Conservation (phyloP, 2,888 invertebrate species). For the Orchestes rusci region DNA sequence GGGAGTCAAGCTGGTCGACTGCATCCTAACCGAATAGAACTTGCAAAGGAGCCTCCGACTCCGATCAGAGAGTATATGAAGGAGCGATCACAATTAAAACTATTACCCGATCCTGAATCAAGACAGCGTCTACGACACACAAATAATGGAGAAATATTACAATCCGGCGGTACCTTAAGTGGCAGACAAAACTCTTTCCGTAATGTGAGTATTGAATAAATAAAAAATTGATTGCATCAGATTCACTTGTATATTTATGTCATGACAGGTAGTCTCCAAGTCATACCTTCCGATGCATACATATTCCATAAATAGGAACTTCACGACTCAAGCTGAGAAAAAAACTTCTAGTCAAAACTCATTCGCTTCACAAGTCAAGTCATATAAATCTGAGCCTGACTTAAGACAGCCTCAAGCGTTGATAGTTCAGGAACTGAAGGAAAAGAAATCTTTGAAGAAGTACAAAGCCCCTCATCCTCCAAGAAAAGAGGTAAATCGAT, state of each 20-base stretch:
- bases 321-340: no score
- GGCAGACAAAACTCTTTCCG: slow-evolving; percentile 46
- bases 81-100: slow-evolving; percentile 39
- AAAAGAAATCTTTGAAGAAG: slow-evolving; percentile 60
- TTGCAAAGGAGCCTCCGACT: neutral
- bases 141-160: slow-evolving; percentile 75
- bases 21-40: slow-evolving; percentile 15
- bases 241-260: neutral
- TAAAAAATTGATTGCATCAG: no score
- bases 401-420: slow-evolving; percentile 39
- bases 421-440: slow-evolving; percentile 41
- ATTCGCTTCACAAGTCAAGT: slow-evolving; percentile 44
- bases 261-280: no score
- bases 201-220: slow-evolving; percentile 16
- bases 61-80: slow-evolving; percentile 1
- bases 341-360: slow-evolving; percentile 29
- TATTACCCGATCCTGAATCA: slow-evolving; percentile 60
- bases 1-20: slow-evolving; percentile 38
- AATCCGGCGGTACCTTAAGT: slow-evolving; percentile 76
- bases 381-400: slow-evolving; percentile 71
- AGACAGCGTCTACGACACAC: slow-evolving; percentile 63
- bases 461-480: slow-evolving; percentile 66
- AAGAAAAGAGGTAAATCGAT: no score
- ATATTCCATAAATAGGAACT: no score
- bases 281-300: no score